phyloP scores from a whole-genome alignment of 2,797 vertebrate species.

The Cirrhinus mrigala region DNA sequence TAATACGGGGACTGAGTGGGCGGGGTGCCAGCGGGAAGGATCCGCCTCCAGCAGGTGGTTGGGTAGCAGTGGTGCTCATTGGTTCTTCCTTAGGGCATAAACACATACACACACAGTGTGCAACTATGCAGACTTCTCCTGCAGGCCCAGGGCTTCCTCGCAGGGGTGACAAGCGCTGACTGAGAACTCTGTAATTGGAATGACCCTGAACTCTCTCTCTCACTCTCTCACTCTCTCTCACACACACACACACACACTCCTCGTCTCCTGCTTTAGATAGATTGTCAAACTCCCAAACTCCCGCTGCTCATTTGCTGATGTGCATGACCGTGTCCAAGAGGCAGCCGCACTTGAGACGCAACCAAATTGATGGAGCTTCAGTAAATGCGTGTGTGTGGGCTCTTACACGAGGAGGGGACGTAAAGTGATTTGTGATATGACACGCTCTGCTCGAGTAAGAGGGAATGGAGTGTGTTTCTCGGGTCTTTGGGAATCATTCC shows the following conservation, averaged over 20 bases:
- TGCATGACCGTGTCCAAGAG: slow-evolving; percentile 64
- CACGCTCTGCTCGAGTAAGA: slow-evolving; percentile 36
- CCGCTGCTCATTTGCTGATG: slow-evolving; percentile 67
- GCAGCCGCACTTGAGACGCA: slow-evolving; percentile 58
- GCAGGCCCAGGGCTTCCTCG: slow-evolving; percentile 58
- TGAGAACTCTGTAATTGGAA: slow-evolving; percentile 70
- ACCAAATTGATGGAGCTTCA: slow-evolving; percentile 57
- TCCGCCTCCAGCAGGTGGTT: slow-evolving; percentile 45
- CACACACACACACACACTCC: slow-evolving; percentile 29
- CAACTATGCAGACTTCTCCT: slow-evolving; percentile 45
- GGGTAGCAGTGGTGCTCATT: slow-evolving; percentile 4
- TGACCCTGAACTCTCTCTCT: slow-evolving; percentile 57
- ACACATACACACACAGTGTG: slow-evolving; percentile 45
- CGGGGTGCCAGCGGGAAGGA: slow-evolving; percentile 34
- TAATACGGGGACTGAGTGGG: slow-evolving; percentile 35
- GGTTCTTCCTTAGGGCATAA: slow-evolving; percentile 31
- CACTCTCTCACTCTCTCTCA: slow-evolving; percentile 17
- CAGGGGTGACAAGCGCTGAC: slow-evolving; percentile 61
- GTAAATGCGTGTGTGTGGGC: slow-evolving; percentile 22
- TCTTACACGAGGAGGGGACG: slow-evolving; percentile 3
- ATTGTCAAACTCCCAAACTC: slow-evolving; percentile 65
- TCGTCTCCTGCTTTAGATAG: slow-evolving; percentile 56
- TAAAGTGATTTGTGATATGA: slow-evolving; percentile 35
- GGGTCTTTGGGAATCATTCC: slow-evolving; percentile 24
- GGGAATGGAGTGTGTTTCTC: slow-evolving; percentile 27